A percentile compares a stretch with the other conserved stretches of the same genome.
phyloP scores from a whole-genome alignment of 2,888 invertebrate genomes.

The Rhamphomyia laevipes region DNA sequence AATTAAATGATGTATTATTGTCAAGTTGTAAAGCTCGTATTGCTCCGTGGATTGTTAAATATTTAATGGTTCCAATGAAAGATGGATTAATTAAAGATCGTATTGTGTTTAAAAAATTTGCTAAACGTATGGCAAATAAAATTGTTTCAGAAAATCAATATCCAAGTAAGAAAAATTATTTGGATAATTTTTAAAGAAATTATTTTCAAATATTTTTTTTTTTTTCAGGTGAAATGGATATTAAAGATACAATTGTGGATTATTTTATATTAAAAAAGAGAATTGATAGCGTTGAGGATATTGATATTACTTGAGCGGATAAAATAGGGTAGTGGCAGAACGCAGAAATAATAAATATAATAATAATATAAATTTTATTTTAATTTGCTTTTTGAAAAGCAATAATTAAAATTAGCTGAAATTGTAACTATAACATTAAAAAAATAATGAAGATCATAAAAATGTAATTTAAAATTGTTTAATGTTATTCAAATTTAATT shows the following conservation, averaged over 20 bases:
- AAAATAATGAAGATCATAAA: too few relatives aligned
- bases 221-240: neutral
- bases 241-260: neutral
- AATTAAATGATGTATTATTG: conserved; percentile 27
- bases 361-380: too few relatives aligned
- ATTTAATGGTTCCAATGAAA: conserved; percentile 30
- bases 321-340: too few relatives aligned
- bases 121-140: conserved; percentile 24
- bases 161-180: conserved; percentile 20
- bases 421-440: too few relatives aligned
- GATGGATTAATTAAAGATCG: conserved; percentile 31
- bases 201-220: neutral
- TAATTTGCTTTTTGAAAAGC: too few relatives aligned
- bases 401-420: too few relatives aligned
- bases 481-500: too few relatives aligned
- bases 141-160: conserved; percentile 29
- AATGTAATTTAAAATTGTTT: too few relatives aligned
- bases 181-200: too few relatives aligned
- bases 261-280: neutral
- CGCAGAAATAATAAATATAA: too few relatives aligned
- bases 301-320: neutral
- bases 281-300: neutral
- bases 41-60: conserved; percentile 31
- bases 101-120: conserved; percentile 31
- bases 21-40: conserved; percentile 30